These are phyloP conservation scores for Dallia pectoralis DNA, from an alignment of 2,797 vertebrate species.

Conservation along the genomic window DNA sequence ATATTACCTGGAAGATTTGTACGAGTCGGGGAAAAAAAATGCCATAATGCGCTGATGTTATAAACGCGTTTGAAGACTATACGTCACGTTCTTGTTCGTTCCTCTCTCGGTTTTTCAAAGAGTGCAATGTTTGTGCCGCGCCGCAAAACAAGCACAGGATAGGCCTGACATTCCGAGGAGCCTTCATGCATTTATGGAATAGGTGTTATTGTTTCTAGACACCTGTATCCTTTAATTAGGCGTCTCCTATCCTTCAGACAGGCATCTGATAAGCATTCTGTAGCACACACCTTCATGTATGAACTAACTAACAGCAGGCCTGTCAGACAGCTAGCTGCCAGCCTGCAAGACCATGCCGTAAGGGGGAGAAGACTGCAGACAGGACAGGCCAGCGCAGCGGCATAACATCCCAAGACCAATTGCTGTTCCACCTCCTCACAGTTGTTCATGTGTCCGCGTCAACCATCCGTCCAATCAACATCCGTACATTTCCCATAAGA, in stretches of 20 bases:
- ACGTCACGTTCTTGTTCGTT: neutral
- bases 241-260: neutral
- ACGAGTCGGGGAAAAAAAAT: no score
- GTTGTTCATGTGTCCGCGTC: neutral
- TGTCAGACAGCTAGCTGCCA: neutral
- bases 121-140: neutral
- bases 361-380: neutral
- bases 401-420: neutral
- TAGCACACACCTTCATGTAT: constrained; percentile 1
- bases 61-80: neutral
- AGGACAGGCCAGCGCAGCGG: neutral
- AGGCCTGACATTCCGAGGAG: constrained; percentile 1
- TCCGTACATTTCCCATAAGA: neutral
- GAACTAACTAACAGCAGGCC: neutral
- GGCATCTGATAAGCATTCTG: constrained; percentile 5
- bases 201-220: constrained; percentile 2
- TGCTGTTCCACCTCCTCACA: neutral
- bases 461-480: neutral
- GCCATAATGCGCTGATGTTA: neutral
- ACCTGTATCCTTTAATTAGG: constrained; percentile 7
- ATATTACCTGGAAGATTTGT: neutral
- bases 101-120: neutral
- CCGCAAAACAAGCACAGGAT: neutral
- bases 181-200: constrained; percentile 6
- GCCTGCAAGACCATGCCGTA: neutral